Percentiles rank a stretch among this genome's conserved stretches.
Evolutionary conservation across 2,797 vertebrate genomes (phyloP).

Genomic region (Tadarida brasiliensis): DNA sequence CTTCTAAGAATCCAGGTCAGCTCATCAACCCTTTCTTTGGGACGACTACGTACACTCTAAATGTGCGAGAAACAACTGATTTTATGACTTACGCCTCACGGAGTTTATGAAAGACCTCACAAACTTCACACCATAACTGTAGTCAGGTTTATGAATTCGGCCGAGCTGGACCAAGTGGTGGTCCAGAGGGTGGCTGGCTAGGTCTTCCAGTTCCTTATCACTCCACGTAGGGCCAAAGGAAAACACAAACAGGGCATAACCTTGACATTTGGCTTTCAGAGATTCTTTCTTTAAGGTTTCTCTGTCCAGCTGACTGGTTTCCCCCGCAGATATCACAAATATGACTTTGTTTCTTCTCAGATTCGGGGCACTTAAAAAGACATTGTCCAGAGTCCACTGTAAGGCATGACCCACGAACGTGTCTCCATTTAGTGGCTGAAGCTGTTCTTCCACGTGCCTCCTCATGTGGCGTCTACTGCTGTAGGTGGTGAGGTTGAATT

Average conservation of each 20-base stretch:
- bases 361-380: conserved; percentile 80
- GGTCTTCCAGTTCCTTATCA: conserved; percentile 79
- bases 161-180: conserved; percentile 87
- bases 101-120: conserved; percentile 83
- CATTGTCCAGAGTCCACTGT: conserved; percentile 82
- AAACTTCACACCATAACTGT: conserved; percentile 84
- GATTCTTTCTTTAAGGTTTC: conserved; percentile 79
- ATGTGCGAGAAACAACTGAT: not conserved
- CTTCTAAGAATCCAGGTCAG: not conserved
- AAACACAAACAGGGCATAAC: conserved; percentile 85
- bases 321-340: conserved; percentile 84
- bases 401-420: conserved; percentile 81
- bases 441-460: conserved; percentile 74
- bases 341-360: conserved; percentile 83
- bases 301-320: conserved; percentile 82
- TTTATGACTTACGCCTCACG: conserved; percentile 85
- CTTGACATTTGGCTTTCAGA: conserved; percentile 86
- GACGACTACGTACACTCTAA: not conserved
- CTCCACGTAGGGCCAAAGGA: conserved; percentile 83
- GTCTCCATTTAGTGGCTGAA: conserved; percentile 73
- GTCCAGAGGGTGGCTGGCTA: conserved; percentile 84
- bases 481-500: conserved; percentile 86
- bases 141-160: conserved; percentile 83
- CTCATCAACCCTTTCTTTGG: not conserved
- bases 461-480: conserved; percentile 77